Base-by-base conservation (phyloP, 2,113 vertebrate genomes). In the Nothobranchius furzeri region DNA sequence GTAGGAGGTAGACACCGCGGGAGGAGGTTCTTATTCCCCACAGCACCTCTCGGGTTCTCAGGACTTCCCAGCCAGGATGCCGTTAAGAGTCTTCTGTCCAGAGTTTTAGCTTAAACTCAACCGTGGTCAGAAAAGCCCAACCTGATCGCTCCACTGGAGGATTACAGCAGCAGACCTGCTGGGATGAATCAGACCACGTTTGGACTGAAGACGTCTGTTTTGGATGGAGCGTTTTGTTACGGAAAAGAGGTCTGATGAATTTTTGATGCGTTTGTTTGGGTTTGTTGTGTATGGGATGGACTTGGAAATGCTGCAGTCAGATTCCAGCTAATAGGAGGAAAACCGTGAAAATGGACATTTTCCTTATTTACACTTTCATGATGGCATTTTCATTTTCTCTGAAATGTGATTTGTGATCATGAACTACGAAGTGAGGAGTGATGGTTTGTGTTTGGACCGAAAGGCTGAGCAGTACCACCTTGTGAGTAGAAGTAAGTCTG, bases 11-110 rank as follows among this genome's bases (percentile, higher is more conserved):
- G 60, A 70, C 59, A 13, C 66, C 9, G 20, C 12, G 73, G 76
- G 49, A 81, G 81, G 83, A 75, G 72, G 75, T 66, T 40, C n/a
- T 68, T 67, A 20, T 60, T 77, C 55, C 76, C 65, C 68, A 69
- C 73, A 55, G 79, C 71, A 70, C 70, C 73, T 68, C 70, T 85
- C 73, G 48, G 60, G 64, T 82, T 71, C 55, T 69, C 47, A 76
- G 87, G 87, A 82, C 71, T 65, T 80, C 78, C 80, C 78, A 73
- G 57, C 60, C 78, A 30, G 79, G 83, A 85, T 37, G 53, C 72
- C 45, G 54, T 61, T 71, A 24, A 82, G 68, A 74, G 68, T 63
- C 43, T 76, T 73, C 68, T 63, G 75, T 73, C 42, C 35, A 25
- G 65, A 50, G 68, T 75, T 86, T 82, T 30, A 4, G 30, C 30